Conservation (phyloP, 1,140 invertebrate genomes). For the Mizuhopecten yessoensis region DNA sequence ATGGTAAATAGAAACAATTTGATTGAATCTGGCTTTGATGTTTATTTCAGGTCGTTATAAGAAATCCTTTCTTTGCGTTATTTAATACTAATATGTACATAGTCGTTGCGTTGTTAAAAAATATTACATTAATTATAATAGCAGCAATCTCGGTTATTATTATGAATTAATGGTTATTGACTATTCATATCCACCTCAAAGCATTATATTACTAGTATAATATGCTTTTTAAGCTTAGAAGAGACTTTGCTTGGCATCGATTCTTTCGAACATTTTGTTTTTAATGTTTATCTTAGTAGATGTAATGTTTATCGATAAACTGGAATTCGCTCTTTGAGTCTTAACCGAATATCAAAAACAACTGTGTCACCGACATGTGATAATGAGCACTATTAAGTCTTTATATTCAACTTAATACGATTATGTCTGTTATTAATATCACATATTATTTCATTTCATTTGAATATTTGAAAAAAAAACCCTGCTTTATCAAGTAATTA, state of each 20-base stretch:
- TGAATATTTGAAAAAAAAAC: background rate
- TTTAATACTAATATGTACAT: background rate
- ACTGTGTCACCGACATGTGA: too few relatives aligned
- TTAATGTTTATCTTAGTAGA: too few relatives aligned
- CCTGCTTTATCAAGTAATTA: background rate
- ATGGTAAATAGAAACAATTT: too few relatives aligned
- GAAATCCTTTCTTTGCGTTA: background rate
- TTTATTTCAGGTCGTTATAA: background rate
- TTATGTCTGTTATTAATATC: too few relatives aligned
- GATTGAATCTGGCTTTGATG: too few relatives aligned
- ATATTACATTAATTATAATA: background rate
- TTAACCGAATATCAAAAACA: background rate
- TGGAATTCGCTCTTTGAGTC: background rate
- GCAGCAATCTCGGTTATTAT: background rate
- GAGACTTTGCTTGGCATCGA: too few relatives aligned
- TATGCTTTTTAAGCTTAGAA: too few relatives aligned
- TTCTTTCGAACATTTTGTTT: too few relatives aligned
- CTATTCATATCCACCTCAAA: background rate
- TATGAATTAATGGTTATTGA: background rate
- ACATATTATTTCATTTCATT: background rate
- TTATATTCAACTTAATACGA: too few relatives aligned
- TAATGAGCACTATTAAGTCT: too few relatives aligned
- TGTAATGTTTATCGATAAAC: background rate
- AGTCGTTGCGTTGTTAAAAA: background rate
- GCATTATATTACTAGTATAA: too few relatives aligned